Percentiles rank a stretch among this genome's conserved stretches.
phyloP scores from a whole-genome alignment of 2,888 invertebrate genomes.

The Sarcophaga carnaria region DNA sequence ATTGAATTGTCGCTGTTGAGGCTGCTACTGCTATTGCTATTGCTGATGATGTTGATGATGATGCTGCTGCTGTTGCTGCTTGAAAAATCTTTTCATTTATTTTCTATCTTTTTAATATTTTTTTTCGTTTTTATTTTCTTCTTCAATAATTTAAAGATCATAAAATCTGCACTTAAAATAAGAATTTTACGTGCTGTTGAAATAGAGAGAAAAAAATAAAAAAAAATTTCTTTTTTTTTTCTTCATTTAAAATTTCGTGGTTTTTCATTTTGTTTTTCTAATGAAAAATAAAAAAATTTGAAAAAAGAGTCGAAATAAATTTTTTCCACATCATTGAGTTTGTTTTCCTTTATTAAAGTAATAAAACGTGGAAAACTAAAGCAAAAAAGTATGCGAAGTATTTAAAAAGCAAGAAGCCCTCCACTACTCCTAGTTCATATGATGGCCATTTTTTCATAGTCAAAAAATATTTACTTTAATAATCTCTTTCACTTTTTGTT shows the following conservation, averaged over 20 bases:
- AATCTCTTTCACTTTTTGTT: conserved; percentile 44
- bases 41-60: background rate
- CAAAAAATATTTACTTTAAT: conserved; percentile 54
- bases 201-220: conserved; percentile 1
- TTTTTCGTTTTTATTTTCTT: background rate
- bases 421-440: conserved; percentile 14
- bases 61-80: background rate
- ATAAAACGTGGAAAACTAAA: conserved; percentile 27
- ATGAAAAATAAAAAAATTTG: background rate
- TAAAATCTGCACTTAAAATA: conserved; percentile 44
- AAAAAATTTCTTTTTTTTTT: background rate
- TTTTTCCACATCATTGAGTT: conserved; percentile 62
- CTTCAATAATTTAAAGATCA: conserved; percentile 36
- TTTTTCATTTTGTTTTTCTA: conserved; percentile 12
- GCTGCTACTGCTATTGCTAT: background rate
- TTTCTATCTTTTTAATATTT: background rate
- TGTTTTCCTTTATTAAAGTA: conserved; percentile 29
- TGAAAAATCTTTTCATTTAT: background rate
- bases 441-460: background rate
- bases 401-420: conserved; percentile 10
- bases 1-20: conserved; percentile 36
- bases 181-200: conserved; percentile 36
- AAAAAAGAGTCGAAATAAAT: conserved; percentile 36
- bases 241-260: conserved; percentile 39
- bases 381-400: conserved; percentile 34